Evolutionary conservation across 2,888 invertebrate genomes (phyloP).

Genomic region (Nephrotoma appendiculata): DNA sequence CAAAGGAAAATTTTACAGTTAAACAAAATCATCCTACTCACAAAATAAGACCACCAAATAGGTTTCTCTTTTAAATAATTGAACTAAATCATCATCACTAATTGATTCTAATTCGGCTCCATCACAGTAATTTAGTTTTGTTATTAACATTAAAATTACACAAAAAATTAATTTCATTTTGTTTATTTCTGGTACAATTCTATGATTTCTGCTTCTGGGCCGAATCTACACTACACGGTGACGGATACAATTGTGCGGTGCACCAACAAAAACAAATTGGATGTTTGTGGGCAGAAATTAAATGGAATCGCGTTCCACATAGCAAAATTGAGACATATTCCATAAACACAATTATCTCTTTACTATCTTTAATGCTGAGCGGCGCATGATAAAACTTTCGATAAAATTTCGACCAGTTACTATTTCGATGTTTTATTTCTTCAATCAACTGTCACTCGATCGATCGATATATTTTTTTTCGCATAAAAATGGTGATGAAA

Average conservation of each 20-base stretch:
- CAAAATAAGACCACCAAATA: constrained; percentile 69
- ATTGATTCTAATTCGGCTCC: constrained; percentile 34
- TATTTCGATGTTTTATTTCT: not conserved
- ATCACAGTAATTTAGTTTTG: not conserved
- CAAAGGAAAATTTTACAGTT: not conserved
- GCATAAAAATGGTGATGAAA: not conserved
- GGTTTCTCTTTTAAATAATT: constrained; percentile 61
- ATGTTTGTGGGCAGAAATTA: not conserved
- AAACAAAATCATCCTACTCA: constrained; percentile 35
- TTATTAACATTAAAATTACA: not conserved
- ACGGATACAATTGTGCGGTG: no score
- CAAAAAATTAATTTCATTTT: not conserved
- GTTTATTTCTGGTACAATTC: no score
- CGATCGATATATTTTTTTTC: not conserved
- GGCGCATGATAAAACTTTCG: not conserved
- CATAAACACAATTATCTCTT: not conserved
- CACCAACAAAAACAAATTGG: not conserved
- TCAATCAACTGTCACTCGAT: not conserved
- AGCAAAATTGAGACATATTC: not conserved
- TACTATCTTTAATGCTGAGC: not conserved
- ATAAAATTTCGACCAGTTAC: not conserved
- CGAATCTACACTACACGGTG: no score
- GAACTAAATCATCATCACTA: constrained; percentile 63
- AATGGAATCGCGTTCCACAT: not conserved
- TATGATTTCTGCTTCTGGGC: no score